Percentiles rank a stretch among this genome's conserved stretches.
phyloP scores from a whole-genome alignment of 1,140 invertebrate genomes.

The Drosophila yakuba region DNA sequence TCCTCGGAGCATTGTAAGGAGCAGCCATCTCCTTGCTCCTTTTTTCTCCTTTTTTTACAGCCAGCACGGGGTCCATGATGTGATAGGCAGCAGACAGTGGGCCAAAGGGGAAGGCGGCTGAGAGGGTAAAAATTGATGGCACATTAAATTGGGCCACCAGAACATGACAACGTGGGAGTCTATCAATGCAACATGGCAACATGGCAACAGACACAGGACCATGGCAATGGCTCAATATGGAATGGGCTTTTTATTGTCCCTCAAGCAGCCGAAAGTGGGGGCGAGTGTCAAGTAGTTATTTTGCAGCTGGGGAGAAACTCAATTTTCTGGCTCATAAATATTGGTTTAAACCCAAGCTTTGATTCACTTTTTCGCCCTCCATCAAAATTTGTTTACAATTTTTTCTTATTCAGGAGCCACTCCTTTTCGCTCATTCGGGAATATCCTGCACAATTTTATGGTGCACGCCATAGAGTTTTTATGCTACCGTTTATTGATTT shows the following conservation, averaged over 20 bases:
- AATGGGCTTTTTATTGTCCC: conserved; percentile 74
- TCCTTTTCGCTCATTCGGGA: conserved; percentile 9
- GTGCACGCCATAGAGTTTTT: conserved; percentile 6
- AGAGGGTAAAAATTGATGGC: conserved; percentile 73
- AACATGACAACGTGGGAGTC: conserved; percentile 57
- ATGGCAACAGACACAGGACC: conserved; percentile 37
- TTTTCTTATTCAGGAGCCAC: neutral
- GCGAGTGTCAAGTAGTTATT: conserved; percentile 69
- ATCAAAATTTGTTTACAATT: conserved; percentile 45
- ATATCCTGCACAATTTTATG: conserved; percentile 23
- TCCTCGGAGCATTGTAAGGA: conserved; percentile 35
- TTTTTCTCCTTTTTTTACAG: conserved; percentile 38
- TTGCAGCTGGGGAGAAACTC: conserved; percentile 52
- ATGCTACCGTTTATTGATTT: conserved; percentile 70
- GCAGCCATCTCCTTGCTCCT: conserved; percentile 33
- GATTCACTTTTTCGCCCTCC: conserved; percentile 56
- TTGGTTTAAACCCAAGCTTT: conserved; percentile 73
- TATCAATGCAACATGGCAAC: conserved; percentile 60
- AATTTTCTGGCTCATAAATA: conserved; percentile 82
- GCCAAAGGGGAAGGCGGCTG: conserved; percentile 4
- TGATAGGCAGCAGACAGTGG: conserved; percentile 67
- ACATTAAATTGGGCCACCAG: conserved; percentile 72
- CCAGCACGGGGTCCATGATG: conserved; percentile 43
- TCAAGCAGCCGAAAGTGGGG: conserved; percentile 40
- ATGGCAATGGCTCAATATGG: conserved; percentile 76